Conservation (phyloP, 2,797 vertebrate genomes). For the Lacerta viridis region DNA sequence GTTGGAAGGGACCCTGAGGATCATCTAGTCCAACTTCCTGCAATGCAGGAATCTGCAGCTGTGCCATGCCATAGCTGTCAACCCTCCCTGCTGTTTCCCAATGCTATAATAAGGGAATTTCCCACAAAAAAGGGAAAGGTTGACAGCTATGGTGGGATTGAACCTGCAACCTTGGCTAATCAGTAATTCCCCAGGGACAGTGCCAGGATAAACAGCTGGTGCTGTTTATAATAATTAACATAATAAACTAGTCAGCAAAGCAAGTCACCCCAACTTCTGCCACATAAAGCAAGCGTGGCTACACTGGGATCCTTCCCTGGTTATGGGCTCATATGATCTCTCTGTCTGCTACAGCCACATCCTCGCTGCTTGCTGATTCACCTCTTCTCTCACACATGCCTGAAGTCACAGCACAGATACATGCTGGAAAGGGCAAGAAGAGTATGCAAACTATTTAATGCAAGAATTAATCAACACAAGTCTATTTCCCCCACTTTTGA, state of each 20-base stretch:
- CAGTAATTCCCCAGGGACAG: not conserved
- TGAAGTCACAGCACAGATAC: not conserved
- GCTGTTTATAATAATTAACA: too few relatives aligned
- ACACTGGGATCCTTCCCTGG: not conserved
- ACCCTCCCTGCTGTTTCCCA: too few relatives aligned
- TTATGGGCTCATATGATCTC: not conserved
- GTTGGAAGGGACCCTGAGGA: too few relatives aligned
- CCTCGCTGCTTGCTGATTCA: not conserved
- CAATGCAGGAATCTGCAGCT: too few relatives aligned
- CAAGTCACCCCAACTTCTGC: not conserved
- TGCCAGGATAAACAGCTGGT: not conserved
- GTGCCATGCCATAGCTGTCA: too few relatives aligned
- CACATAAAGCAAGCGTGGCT: not conserved
- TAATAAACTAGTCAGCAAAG: not conserved
- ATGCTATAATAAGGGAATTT: too few relatives aligned
- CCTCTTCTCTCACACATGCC: not conserved
- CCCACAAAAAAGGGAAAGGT: too few relatives aligned
- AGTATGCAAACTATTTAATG: not conserved
- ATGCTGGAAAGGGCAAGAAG: not conserved
- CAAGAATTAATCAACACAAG: too few relatives aligned
- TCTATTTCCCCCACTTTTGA: not conserved
- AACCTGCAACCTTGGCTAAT: too few relatives aligned
- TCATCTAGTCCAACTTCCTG: too few relatives aligned
- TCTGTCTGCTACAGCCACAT: not conserved
- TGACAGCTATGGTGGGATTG: too few relatives aligned